phyloP scores from a whole-genome alignment of 1,140 invertebrate species.

The Orussus abietinus region DNA sequence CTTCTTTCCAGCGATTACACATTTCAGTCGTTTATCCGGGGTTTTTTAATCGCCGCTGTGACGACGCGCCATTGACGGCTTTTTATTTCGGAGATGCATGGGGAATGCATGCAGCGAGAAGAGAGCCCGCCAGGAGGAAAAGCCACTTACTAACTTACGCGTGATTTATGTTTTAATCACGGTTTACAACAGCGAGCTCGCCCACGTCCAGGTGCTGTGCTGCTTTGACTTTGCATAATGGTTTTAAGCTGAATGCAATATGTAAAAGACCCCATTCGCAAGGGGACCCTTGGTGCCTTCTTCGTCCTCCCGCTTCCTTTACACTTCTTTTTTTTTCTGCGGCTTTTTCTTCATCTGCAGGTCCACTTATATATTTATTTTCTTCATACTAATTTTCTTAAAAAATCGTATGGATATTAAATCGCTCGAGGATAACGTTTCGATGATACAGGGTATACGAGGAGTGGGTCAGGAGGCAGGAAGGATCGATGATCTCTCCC shows the following conservation, averaged over 20 bases:
- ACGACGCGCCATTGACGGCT: too few species aligned
- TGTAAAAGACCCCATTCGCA: slow-evolving; percentile 3
- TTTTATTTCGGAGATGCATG: not conserved
- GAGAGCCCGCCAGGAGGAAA: slow-evolving; percentile 4
- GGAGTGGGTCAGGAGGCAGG: too few species aligned
- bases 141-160: slow-evolving; percentile 22
- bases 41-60: too few species aligned
- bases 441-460: too few species aligned
- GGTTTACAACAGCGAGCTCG: slow-evolving; percentile 22
- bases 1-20: too few species aligned
- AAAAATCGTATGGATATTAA: too few species aligned
- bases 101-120: slow-evolving; percentile 5
- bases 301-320: not conserved
- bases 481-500: too few species aligned
- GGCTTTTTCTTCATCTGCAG: not conserved
- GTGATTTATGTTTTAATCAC: slow-evolving; percentile 37
- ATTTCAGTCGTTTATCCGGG: too few species aligned
- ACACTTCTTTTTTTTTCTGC: not conserved
- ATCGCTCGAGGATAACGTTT: too few species aligned
- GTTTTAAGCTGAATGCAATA: slow-evolving; percentile 16
- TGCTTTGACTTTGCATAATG: slow-evolving; percentile 30
- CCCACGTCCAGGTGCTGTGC: slow-evolving; percentile 15
- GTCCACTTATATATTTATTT: too few species aligned
- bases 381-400: too few species aligned
- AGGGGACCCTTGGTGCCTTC: not conserved